phyloP scores from a whole-genome alignment of 30 jellyfish, hydroid and myxozoan genomes.

The Pseudorhiza aurosa region DNA sequence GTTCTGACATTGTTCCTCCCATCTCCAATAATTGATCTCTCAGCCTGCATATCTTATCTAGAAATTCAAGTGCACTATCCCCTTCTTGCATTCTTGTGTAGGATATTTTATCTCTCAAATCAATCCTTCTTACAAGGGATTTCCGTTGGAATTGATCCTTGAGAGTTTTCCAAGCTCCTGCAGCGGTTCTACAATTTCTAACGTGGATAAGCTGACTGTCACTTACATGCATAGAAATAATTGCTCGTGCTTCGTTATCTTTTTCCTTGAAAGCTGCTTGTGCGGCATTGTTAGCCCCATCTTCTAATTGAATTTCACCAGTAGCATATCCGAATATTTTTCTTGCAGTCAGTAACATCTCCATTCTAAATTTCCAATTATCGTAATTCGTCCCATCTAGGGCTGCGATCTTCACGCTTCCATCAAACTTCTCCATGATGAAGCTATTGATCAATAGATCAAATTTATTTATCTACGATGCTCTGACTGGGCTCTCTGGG shows the following conservation, averaged over 20 bases:
- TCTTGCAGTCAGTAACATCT: conserved; percentile 36
- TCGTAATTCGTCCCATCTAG: conserved; percentile 42
- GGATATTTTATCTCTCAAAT: conserved; percentile 17
- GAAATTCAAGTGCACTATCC: conserved; percentile 5
- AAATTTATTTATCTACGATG: no score
- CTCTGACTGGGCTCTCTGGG: no score
- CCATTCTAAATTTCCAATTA: conserved; percentile 42
- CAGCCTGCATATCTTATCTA: conserved; percentile 23
- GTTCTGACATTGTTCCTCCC: conserved; percentile 40
- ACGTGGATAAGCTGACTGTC: conserved; percentile 28
- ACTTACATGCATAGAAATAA: conserved; percentile 36
- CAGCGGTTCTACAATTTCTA: conserved; percentile 35
- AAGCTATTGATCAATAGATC: no score
- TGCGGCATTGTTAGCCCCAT: conserved; percentile 13
- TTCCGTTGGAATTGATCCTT: conserved; percentile 44
- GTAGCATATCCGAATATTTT: conserved; percentile 44
- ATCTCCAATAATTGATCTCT: conserved; percentile 51
- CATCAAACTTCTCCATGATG: conserved; percentile 33
- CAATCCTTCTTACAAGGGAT: conserved; percentile 14
- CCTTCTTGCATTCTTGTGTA: conserved; percentile 54
- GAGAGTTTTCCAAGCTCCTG: conserved; percentile 52
- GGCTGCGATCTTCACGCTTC: conserved; percentile 46
- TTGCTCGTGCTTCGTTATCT: conserved; percentile 40
- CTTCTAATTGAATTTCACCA: conserved; percentile 33
- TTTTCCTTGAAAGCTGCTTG: conserved; percentile 4